Evolutionary conservation across 1,140 invertebrate genomes (phyloP).

Genomic region (Adelges cooleyi): DNA sequence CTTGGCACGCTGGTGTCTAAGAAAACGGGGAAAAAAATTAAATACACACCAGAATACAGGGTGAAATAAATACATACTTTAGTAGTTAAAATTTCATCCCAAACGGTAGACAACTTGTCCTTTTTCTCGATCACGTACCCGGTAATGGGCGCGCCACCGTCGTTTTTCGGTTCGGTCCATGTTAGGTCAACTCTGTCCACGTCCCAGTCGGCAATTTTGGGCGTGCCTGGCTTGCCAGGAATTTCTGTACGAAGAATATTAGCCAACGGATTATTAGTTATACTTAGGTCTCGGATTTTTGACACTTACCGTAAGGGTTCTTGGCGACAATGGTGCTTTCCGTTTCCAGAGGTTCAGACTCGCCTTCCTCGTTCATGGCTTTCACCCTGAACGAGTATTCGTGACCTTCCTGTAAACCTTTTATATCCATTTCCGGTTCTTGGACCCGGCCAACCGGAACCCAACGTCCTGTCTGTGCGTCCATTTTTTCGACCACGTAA

Average conservation of each 20-base stretch:
- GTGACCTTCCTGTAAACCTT: slow-evolving; percentile 83
- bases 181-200: slow-evolving; percentile 83
- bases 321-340: slow-evolving; percentile 75
- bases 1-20: slow-evolving; percentile 64
- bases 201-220: slow-evolving; percentile 85
- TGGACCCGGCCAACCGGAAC: slow-evolving; percentile 73
- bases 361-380: slow-evolving; percentile 95
- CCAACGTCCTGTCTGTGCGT: slow-evolving; percentile 85
- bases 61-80: slow-evolving; percentile 41
- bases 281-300: too few relatives aligned
- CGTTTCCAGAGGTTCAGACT: slow-evolving; percentile 87
- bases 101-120: slow-evolving; percentile 74
- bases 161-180: slow-evolving; percentile 81
- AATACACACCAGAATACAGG: slow-evolving; percentile 32
- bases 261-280: not conserved
- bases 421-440: slow-evolving; percentile 80
- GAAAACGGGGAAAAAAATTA: too few relatives aligned
- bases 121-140: slow-evolving; percentile 96
- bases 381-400: slow-evolving; percentile 95
- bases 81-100: slow-evolving; percentile 78
- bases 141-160: slow-evolving; percentile 87
- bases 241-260: slow-evolving; percentile 46
- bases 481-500: slow-evolving; percentile 94
- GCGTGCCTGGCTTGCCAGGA: slow-evolving; percentile 76
- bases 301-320: slow-evolving; percentile 85